These are phyloP conservation scores for Orthosia gracilis DNA, from an alignment of 2,888 invertebrate species.

Conservation along the genomic window DNA sequence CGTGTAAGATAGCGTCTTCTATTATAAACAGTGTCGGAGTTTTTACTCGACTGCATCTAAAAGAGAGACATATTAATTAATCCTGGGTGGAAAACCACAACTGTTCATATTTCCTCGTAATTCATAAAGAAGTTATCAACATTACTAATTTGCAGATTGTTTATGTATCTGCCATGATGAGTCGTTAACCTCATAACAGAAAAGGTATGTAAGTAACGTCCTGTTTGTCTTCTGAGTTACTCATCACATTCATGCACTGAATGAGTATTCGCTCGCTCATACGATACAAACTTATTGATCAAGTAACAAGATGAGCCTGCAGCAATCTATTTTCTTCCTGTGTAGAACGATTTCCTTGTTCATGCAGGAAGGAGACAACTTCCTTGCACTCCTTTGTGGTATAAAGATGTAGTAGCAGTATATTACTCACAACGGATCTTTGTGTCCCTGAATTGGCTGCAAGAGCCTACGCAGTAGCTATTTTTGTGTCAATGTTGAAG, in stretches of 20 bases:
- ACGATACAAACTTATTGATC: slow-evolving; percentile 2
- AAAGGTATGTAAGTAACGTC: slow-evolving; percentile 26
- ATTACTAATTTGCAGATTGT: slow-evolving; percentile 2
- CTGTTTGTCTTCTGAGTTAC: slow-evolving; percentile 31
- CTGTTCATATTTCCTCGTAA: neutral
- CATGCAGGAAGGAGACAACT: no score
- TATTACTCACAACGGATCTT: no score
- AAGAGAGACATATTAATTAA: neutral
- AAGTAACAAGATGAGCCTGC: neutral
- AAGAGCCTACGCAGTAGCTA: no score
- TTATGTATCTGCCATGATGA: slow-evolving; percentile 6
- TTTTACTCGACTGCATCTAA: slow-evolving; percentile 5
- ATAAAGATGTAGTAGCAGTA: no score
- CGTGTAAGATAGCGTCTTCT: no score
- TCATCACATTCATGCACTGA: slow-evolving; percentile 37
- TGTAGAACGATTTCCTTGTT: no score
- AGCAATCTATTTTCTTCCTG: slow-evolving; percentile 3
- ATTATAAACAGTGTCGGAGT: slow-evolving; percentile 29
- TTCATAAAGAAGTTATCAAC: neutral
- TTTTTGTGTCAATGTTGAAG: no score
- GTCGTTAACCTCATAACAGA: neutral
- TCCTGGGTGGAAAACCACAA: neutral
- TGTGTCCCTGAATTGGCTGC: no score
- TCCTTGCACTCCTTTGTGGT: no score
- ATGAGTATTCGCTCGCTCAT: neutral